Percentiles rank a stretch among this genome's conserved stretches.
These are phyloP conservation scores for Andinoacara biseriatus DNA, from an alignment of 2,113 vertebrate species.

Conservation along the genomic window DNA sequence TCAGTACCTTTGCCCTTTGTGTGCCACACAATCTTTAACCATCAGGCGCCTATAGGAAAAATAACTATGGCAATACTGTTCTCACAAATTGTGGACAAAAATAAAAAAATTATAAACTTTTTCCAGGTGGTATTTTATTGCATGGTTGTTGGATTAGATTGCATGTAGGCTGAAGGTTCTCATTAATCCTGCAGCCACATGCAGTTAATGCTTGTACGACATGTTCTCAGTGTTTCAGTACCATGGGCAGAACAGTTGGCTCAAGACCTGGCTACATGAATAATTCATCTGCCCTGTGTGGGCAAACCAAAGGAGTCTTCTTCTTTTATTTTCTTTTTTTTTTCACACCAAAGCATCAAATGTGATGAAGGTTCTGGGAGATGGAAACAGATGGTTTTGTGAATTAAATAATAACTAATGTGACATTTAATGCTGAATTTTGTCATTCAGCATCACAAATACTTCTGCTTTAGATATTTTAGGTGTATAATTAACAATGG, in stretches of 20 bases:
- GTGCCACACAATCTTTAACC: background rate
- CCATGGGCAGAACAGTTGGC: conserved; percentile 14
- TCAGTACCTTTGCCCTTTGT: background rate
- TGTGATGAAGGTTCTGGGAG: background rate
- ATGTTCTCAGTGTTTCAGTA: conserved; percentile 11
- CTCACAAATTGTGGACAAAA: background rate
- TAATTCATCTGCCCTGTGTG: conserved; percentile 25
- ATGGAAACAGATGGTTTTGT: background rate
- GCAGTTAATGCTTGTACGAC: background rate
- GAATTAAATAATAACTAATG: background rate
- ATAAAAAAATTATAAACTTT: background rate
- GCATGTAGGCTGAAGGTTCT: background rate
- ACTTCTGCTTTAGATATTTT: background rate
- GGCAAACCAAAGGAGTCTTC: background rate
- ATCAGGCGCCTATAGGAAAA: background rate
- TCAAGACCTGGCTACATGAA: conserved; percentile 12
- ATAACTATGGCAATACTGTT: background rate
- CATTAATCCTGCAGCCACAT: background rate
- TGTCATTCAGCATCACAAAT: background rate
- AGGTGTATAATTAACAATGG: background rate
- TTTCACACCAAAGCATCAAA: background rate
- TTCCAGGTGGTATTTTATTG: background rate
- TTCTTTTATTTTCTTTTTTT: background rate
- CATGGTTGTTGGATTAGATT: background rate
- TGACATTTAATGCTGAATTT: background rate